phyloP scores from a whole-genome alignment of 2,113 vertebrate genomes.

The Scytalopus superciliaris region DNA sequence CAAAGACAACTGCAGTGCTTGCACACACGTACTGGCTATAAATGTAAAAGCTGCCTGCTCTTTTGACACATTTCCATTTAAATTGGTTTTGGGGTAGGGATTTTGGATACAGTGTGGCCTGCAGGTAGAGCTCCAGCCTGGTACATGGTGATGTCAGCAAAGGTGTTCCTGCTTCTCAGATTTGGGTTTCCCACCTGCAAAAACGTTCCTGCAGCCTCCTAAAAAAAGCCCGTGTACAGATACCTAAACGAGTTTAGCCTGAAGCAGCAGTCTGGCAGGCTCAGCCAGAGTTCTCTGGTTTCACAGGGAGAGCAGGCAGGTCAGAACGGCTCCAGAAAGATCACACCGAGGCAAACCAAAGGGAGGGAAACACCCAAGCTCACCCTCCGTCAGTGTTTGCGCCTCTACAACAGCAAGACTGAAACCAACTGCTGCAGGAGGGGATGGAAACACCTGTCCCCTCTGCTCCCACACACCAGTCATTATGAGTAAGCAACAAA shows the following conservation, averaged over 20 bases:
- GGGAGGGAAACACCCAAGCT: accelerated
- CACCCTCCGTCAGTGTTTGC: background rate
- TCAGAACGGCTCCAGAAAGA: background rate
- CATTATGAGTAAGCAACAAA: background rate
- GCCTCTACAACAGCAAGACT: background rate
- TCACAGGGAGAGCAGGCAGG: background rate
- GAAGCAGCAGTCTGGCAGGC: background rate
- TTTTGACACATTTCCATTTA: background rate
- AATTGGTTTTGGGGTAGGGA: background rate
- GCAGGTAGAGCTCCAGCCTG: background rate
- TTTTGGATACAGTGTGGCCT: background rate
- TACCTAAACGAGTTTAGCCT: background rate
- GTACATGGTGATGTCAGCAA: background rate
- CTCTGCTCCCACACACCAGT: background rate
- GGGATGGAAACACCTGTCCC: background rate
- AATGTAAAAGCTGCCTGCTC: background rate
- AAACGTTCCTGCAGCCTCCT: background rate
- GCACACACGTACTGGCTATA: background rate
- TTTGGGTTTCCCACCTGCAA: background rate
- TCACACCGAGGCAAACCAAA: background rate
- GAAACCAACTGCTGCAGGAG: background rate
- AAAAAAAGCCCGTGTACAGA: background rate
- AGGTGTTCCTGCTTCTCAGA: background rate
- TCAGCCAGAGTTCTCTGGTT: background rate
- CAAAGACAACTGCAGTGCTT: background rate